phyloP scores from a whole-genome alignment of 1,140 invertebrate species.

The Drosophila tani region DNA sequence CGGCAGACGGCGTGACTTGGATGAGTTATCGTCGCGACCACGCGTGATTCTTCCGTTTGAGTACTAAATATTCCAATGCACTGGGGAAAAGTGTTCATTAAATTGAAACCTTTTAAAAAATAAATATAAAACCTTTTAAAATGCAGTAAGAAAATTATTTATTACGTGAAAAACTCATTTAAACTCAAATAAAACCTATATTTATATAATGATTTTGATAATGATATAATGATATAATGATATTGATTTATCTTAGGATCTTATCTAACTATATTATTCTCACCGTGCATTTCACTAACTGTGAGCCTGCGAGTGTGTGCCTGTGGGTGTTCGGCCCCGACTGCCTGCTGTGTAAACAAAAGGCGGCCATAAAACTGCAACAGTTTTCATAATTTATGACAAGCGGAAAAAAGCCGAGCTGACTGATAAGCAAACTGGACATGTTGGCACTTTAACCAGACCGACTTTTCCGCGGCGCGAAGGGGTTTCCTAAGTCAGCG shows the following conservation, averaged over 20 bases:
- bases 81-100: background rate
- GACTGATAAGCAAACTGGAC: slow-evolving; percentile 70
- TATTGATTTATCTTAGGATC: background rate
- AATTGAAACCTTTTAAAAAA: background rate
- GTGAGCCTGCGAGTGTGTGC: slow-evolving; percentile 16
- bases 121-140: background rate
- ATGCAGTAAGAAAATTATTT: background rate
- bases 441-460: slow-evolving; percentile 49
- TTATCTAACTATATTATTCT: background rate
- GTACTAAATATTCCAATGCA: slow-evolving; percentile 19
- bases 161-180: no score
- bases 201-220: no score
- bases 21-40: slow-evolving; percentile 72
- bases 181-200: no score
- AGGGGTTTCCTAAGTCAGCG: slow-evolving; percentile 30
- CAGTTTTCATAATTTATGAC: slow-evolving; percentile 76
- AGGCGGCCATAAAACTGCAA: slow-evolving; percentile 52
- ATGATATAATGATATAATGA: no score
- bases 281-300: slow-evolving; percentile 7
- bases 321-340: slow-evolving; percentile 30
- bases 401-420: slow-evolving; percentile 47
- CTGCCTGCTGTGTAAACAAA: slow-evolving; percentile 45
- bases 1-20: slow-evolving; percentile 75
- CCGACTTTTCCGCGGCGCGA: slow-evolving; percentile 14
- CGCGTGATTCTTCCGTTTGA: slow-evolving; percentile 60